These are phyloP conservation scores for Eulemur rubriventer DNA, from an alignment of 2,797 vertebrate species.

Conservation along the genomic window DNA sequence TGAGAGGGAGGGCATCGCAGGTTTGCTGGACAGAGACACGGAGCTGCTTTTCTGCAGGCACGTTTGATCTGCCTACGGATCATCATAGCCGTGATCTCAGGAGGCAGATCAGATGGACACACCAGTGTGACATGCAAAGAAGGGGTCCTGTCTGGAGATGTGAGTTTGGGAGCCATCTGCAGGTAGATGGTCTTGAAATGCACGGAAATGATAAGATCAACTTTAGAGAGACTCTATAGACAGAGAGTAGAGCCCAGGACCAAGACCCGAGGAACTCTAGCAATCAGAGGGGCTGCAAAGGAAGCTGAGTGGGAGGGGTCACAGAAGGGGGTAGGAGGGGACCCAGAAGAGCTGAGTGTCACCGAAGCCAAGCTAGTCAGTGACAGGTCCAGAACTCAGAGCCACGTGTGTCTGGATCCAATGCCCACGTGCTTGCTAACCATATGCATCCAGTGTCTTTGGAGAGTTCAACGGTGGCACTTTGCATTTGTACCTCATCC, in stretches of 20 bases:
- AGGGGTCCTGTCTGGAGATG: neutral
- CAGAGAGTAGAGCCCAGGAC: neutral
- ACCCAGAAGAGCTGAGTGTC: neutral
- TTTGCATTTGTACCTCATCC: neutral
- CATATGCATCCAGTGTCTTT: no score
- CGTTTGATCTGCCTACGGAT: neutral
- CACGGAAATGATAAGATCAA: neutral
- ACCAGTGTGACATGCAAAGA: neutral
- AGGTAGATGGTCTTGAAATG: neutral
- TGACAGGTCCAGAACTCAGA: neutral
- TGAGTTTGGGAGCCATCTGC: neutral
- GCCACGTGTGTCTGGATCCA: neutral
- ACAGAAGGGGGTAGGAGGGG: neutral
- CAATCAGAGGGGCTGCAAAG: neutral
- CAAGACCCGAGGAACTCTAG: neutral
- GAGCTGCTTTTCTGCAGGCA: neutral
- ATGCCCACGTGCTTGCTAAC: rapidly evolving
- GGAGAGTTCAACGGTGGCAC: neutral
- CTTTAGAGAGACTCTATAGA: neutral
- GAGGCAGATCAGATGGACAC: neutral
- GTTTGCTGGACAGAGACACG: neutral
- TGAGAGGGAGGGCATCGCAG: neutral
- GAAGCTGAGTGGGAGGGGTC: neutral
- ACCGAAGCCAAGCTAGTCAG: neutral
- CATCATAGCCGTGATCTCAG: rapidly evolving